Conservation (phyloP, 2,888 invertebrate species). For the Theodoxus fluviatilis region DNA sequence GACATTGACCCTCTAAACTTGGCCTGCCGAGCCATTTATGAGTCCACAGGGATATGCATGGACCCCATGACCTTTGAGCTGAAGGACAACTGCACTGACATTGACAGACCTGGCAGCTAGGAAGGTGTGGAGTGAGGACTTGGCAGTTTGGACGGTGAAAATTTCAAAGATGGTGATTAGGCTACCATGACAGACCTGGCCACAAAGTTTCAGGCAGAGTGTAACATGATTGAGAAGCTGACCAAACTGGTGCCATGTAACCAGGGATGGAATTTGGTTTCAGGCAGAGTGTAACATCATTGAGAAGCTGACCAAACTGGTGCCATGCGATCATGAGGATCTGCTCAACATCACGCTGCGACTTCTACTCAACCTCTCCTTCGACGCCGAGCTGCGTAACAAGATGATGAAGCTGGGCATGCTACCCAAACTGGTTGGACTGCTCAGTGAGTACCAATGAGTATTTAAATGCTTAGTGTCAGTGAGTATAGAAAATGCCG, state of each 20-base stretch:
- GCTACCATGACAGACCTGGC: no score
- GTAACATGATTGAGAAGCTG: constrained; percentile 71
- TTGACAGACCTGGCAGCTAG: no score
- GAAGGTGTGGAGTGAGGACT: no score
- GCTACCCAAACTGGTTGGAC: constrained; percentile 86
- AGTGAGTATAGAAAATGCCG: constrained; percentile 75
- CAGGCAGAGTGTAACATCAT: constrained; percentile 58
- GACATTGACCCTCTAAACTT: no score
- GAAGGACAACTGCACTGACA: no score
- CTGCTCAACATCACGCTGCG: constrained; percentile 84
- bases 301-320: constrained; percentile 78
- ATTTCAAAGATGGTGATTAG: no score
- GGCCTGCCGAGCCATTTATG: no score
- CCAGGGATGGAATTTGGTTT: constrained; percentile 57
- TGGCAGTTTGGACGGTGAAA: no score
- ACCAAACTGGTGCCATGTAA: constrained; percentile 77
- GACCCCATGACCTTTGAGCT: no score
- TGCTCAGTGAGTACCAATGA: constrained; percentile 74
- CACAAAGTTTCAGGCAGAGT: constrained; percentile 49
- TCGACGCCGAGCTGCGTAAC: constrained; percentile 84
- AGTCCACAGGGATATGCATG: no score
- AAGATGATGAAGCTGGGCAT: constrained; percentile 90
- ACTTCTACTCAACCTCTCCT: constrained; percentile 92
- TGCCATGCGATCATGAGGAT: constrained; percentile 74
- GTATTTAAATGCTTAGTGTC: constrained; percentile 25